Conservation (phyloP, 2,888 invertebrate species). For the Hyposoter dolosus region DNA sequence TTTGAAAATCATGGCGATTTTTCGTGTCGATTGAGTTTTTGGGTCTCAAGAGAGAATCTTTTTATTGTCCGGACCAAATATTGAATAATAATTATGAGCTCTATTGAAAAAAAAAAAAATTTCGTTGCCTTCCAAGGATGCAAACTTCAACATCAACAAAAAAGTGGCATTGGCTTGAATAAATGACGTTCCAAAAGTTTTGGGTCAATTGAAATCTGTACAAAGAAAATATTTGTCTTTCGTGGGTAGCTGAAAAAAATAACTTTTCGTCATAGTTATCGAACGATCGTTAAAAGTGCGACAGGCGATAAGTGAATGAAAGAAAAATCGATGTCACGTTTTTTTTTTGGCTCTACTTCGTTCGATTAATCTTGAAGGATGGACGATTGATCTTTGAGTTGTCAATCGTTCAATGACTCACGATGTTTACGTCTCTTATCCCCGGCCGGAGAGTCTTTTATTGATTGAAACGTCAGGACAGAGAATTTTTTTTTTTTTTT, state of each 20-base stretch:
- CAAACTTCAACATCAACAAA: too few species aligned
- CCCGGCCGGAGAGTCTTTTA: not conserved
- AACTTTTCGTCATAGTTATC: not conserved
- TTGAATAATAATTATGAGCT: too few species aligned
- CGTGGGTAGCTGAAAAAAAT: not conserved
- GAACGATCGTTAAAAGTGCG: not conserved
- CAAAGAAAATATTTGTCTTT: not conserved
- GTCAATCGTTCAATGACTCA: constrained; percentile 22
- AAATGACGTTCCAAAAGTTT: not conserved
- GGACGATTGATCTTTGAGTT: not conserved
- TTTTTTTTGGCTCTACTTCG: not conserved
- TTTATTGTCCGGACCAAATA: too few species aligned
- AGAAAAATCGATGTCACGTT: not conserved
- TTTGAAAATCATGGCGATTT: too few species aligned
- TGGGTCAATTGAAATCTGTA: not conserved
- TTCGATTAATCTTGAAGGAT: not conserved
- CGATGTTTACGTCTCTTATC: constrained; percentile 10
- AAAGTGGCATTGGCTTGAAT: not conserved
- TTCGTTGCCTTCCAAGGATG: too few species aligned
- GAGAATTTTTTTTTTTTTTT: not conserved
- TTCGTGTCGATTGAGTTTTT: too few species aligned
- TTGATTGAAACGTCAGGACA: not conserved
- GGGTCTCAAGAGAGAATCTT: too few species aligned
- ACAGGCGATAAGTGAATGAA: not conserved
- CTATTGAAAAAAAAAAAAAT: too few species aligned